Conservation (phyloP, 2,797 vertebrate genomes). For the Anomalospiza imberbis region DNA sequence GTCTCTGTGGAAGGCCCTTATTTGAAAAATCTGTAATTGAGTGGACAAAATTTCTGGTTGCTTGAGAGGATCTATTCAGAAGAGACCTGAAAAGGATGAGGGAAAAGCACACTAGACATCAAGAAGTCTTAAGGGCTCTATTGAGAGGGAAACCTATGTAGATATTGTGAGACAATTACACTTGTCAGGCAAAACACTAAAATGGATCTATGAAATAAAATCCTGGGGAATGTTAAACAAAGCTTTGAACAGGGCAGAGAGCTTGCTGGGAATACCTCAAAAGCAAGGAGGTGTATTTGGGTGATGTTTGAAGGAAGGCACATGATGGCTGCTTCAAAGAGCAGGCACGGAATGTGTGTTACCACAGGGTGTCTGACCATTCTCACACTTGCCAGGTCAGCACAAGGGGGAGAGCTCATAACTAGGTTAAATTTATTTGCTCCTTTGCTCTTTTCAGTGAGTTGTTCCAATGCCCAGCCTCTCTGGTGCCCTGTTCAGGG, state of each 20-base stretch:
- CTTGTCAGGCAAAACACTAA: background rate
- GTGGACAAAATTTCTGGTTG: constrained; percentile 65
- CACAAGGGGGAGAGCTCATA: background rate
- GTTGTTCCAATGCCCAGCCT: background rate
- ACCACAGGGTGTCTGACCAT: background rate
- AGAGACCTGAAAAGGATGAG: constrained; percentile 35
- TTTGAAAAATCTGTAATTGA: constrained; percentile 67
- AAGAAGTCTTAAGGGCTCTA: background rate
- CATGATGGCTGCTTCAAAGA: background rate
- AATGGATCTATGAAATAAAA: background rate
- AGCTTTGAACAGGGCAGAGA: background rate
- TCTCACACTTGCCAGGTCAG: background rate
- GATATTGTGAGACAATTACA: constrained; percentile 21
- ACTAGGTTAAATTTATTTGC: background rate
- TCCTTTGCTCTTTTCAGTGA: background rate
- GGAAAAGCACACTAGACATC: background rate
- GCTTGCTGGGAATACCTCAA: background rate
- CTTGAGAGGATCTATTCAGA: constrained; percentile 55
- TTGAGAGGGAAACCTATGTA: background rate
- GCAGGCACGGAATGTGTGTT: background rate
- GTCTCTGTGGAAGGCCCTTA: constrained; percentile 41
- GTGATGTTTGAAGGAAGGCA: constrained; percentile 10
- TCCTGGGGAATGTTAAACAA: constrained; percentile 6
- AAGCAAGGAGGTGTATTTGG: constrained; percentile 10
- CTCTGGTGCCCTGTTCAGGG: background rate